A percentile compares a stretch with the other conserved stretches of the same genome.
Evolutionary conservation across 2,888 invertebrate species (phyloP).

Genomic region (Erannis defoliaria): DNA sequence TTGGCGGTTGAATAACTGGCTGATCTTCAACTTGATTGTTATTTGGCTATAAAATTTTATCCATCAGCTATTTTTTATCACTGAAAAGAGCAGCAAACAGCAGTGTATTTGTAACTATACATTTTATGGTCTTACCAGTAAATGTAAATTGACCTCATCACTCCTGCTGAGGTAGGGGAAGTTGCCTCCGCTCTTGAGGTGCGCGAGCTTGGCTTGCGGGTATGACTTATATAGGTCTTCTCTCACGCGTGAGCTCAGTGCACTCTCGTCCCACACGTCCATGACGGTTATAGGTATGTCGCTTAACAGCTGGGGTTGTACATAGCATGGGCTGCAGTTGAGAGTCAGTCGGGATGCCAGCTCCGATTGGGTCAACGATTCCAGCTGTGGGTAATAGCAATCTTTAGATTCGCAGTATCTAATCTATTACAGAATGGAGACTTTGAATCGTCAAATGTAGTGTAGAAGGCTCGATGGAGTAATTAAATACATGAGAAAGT

Average conservation of each 20-base stretch:
- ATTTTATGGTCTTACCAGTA: constrained; percentile 87
- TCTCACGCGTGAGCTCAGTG: constrained; percentile 91
- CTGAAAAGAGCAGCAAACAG: too few relatives aligned
- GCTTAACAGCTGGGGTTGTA: constrained; percentile 91
- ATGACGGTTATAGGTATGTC: constrained; percentile 92
- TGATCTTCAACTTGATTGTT: too few relatives aligned
- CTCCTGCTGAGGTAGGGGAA: constrained; percentile 96
- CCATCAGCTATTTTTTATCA: too few relatives aligned
- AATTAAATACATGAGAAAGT: too few relatives aligned
- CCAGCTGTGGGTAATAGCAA: constrained; percentile 87
- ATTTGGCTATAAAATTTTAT: too few relatives aligned
- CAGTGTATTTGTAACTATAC: background rate
- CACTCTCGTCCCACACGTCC: constrained; percentile 96
- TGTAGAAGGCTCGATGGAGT: too few relatives aligned
- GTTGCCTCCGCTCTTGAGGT: constrained; percentile 95
- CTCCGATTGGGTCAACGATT: constrained; percentile 93
- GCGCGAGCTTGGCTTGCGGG: constrained; percentile 94
- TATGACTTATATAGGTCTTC: constrained; percentile 95
- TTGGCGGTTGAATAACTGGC: too few relatives aligned
- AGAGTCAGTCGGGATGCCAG: constrained; percentile 94
- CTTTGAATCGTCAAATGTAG: too few relatives aligned
- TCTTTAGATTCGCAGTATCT: background rate
- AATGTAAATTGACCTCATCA: constrained; percentile 95
- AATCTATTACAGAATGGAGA: background rate
- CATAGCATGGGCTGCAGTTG: constrained; percentile 93